These are phyloP conservation scores for Oncopodura yosiiana DNA, from an alignment of 1,140 invertebrate species.

Conservation along the genomic window DNA sequence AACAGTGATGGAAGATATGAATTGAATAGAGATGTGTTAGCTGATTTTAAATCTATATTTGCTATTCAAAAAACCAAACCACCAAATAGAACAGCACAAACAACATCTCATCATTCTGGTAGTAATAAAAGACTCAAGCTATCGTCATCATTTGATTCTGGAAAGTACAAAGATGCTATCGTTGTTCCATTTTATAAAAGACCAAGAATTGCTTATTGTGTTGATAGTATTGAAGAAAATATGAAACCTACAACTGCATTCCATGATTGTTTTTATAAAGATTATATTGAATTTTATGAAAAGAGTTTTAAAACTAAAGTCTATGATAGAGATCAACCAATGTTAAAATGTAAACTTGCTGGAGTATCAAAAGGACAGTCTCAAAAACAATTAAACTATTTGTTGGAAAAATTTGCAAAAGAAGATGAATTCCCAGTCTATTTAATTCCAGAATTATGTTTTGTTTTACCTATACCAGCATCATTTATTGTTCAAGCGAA, in stretches of 20 bases:
- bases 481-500: slow-evolving; percentile 41
- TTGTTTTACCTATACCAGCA: slow-evolving; percentile 42
- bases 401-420: slow-evolving; percentile 10
- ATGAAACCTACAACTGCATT: neutral
- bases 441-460: slow-evolving; percentile 44
- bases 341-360: slow-evolving; percentile 41
- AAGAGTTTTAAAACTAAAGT: slow-evolving; percentile 41
- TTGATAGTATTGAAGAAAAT: neutral
- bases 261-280: neutral
- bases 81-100: neutral
- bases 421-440: slow-evolving; percentile 9
- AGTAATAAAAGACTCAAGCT: neutral
- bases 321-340: slow-evolving; percentile 40
- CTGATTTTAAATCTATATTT: neutral
- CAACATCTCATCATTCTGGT: neutral
- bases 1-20: too few relatives aligned
- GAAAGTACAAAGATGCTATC: neutral
- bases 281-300: slow-evolving; percentile 4
- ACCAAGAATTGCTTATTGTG: slow-evolving; percentile 35
- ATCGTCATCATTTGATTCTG: neutral
- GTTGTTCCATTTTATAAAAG: slow-evolving; percentile 6
- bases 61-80: neutral
- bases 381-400: slow-evolving; percentile 1
- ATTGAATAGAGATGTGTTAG: neutral
- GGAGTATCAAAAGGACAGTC: slow-evolving; percentile 5